Percentiles rank a stretch among this genome's conserved stretches.
phyloP scores from a whole-genome alignment of 2,888 invertebrate genomes.

The Oeneis ivallda region DNA sequence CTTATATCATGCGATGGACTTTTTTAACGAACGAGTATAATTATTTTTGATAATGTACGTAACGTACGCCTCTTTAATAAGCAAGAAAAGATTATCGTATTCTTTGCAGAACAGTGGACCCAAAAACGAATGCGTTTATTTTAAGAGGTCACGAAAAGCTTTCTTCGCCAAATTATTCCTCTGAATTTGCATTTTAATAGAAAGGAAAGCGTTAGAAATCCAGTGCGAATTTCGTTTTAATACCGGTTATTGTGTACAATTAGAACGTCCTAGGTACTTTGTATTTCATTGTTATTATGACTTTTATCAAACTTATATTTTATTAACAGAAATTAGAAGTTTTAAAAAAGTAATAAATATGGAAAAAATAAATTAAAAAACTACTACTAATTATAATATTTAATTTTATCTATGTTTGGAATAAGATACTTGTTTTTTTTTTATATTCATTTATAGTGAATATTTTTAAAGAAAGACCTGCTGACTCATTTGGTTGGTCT shows the following conservation, averaged over 20 bases:
- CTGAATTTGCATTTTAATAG: constrained; percentile 69
- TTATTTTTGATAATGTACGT: background rate
- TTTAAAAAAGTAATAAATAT: no score
- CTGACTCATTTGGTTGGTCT: no score
- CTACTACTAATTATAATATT: no score
- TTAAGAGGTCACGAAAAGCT: constrained; percentile 57
- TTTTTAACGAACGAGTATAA: no score
- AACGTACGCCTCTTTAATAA: background rate
- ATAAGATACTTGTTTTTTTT: background rate
- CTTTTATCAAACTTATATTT: no score
- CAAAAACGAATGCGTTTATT: constrained; percentile 51
- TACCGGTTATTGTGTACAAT: constrained; percentile 23
- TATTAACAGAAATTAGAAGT: no score
- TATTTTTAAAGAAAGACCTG: no score
- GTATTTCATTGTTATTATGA: background rate
- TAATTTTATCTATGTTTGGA: background rate
- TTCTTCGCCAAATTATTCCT: constrained; percentile 63
- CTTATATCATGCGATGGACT: no score
- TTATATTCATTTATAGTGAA: no score
- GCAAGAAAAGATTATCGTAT: constrained; percentile 6
- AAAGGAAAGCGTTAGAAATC: constrained; percentile 53
- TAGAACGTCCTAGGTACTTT: constrained; percentile 4
- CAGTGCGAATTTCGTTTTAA: constrained; percentile 34
- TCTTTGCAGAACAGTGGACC: constrained; percentile 23
- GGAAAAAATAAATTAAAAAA: no score